Evolutionary conservation across 1,140 invertebrate species (phyloP), one percentile per base, ranked within the genome.

Genomic region (Helicoverpa zea): DNA sequence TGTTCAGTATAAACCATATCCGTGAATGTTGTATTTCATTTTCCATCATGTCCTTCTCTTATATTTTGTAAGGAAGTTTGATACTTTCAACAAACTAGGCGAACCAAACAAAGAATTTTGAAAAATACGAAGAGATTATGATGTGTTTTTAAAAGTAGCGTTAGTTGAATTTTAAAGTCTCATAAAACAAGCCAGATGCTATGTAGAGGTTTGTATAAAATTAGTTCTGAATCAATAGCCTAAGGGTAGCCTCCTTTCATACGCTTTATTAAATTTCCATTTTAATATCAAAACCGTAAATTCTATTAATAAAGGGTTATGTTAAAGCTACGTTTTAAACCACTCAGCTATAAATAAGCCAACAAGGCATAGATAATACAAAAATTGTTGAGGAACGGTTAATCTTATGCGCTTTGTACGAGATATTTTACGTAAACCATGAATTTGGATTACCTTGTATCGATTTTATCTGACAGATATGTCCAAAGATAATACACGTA

Each of bases 11-110:
- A 75, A 74, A 49, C 13, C 58, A 75, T 75, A 47, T 56, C 51
- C 10, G 16, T 75, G 54, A 49, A 63, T 75, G 16, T 14, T 75
- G 73, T 61, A 75, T 75, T 75, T 75, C 43, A 75, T 75, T 75
- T 59, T 18, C 23, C 16, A 5, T 49, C 5, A 68, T 11, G 16
- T 49, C 63, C 35, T 66, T 47, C 35, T 10, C 35, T 10, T 66
- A 58, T 58, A 23, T 43, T 9, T 43, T 5, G 56, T 23, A 10
- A 14, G 56, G 16, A 18, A 23, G 16, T 61, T 10, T 23, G 56
- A 23, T 59, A 16, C 7, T 59, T 59, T 10, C 9, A 13, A 13
- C 13, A 13, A 58, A 23, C 14, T 23, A 58, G 23, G 56, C 2
- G 16, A 5, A 29, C 23, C 12, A 29, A 30, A 59, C 35, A 59